Base-by-base conservation (phyloP, 2,797 vertebrate species). In the Intellagama lesueurii region DNA sequence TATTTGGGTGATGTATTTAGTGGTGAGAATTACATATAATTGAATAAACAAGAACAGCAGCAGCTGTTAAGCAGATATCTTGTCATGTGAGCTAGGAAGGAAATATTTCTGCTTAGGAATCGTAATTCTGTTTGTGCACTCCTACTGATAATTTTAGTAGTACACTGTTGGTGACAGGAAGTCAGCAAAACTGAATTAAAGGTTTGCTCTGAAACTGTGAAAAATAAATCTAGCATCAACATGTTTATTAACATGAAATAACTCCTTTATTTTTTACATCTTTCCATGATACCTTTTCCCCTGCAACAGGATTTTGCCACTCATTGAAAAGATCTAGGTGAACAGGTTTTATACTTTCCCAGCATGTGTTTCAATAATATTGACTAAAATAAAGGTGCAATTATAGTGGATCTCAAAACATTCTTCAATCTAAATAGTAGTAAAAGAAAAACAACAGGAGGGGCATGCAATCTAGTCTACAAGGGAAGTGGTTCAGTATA, bases 381-480 rank as follows among this genome's bases (percentile, higher is more conserved):
- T 83, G 56, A 28, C 68, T 85, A 35, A 85, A 85, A 79, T 80
- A n/a, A 79, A 60, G 30, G 47, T 66, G 19, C 7, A 60, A 17
- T 72, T 85, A 35, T 72, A 60, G 22, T 24, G 49, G 30, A 79
- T 24, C 2, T 60, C 75, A 89, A 79, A 69, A 32, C 16, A 84
- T 77, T 52, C 66, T 49, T 35, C 75, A 84, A 30, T 78, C 69
- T 49, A 89, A 93, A 81, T 52, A 86, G 76, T 22, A 75, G n/a
- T 89, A 24, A 84, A 72, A 70, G 28, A n/a, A 19, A 87, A 40
- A 28, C 88, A 93, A 89, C 86, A 94, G 30, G 49, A 17, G 91
- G 19, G 30, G 4, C 26, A 81, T 32, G 69, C 12, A 72, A 30
- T 12, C 44, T 84, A 40, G 76, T 16, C 49, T 24, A 68, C 30